Conservation (phyloP, 2,113 vertebrate genomes). For the Gymnarchus niloticus region DNA sequence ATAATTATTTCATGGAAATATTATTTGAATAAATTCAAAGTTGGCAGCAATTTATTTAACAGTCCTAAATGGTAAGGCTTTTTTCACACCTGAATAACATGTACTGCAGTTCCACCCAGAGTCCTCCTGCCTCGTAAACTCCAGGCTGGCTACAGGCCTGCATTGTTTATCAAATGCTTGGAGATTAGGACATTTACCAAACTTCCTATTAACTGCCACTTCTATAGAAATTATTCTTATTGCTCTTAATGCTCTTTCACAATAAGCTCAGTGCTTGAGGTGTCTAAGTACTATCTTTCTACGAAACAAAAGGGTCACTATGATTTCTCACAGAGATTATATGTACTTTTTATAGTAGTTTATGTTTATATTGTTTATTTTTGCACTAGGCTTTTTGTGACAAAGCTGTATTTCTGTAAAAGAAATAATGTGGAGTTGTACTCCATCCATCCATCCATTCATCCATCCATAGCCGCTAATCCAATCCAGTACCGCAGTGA, state of each 20-base stretch:
- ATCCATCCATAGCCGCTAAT: too few species aligned
- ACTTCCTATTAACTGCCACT: background rate
- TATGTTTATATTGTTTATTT: too few species aligned
- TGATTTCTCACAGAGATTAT: background rate
- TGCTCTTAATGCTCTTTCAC: background rate
- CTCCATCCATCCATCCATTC: background rate
- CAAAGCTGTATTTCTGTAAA: background rate
- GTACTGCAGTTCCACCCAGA: background rate
- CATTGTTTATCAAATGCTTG: too few species aligned
- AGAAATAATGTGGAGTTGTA: background rate
- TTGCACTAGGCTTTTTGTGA: background rate
- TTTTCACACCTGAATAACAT: background rate
- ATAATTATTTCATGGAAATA: too few species aligned
- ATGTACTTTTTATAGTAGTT: too few species aligned
- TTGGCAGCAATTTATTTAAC: background rate
- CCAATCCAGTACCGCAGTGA: too few species aligned
- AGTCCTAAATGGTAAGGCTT: too few species aligned
- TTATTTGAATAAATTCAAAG: background rate
- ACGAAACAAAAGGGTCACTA: background rate
- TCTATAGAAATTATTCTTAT: background rate
- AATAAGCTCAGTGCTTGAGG: background rate
- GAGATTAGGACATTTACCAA: too few species aligned
- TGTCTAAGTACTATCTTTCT: background rate
- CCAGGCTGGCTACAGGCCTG: background rate
- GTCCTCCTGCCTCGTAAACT: background rate